Evolutionary conservation across 2,888 invertebrate genomes (phyloP), one percentile per base, ranked within the genome.

Genomic region (Anarsia innoxiella): DNA sequence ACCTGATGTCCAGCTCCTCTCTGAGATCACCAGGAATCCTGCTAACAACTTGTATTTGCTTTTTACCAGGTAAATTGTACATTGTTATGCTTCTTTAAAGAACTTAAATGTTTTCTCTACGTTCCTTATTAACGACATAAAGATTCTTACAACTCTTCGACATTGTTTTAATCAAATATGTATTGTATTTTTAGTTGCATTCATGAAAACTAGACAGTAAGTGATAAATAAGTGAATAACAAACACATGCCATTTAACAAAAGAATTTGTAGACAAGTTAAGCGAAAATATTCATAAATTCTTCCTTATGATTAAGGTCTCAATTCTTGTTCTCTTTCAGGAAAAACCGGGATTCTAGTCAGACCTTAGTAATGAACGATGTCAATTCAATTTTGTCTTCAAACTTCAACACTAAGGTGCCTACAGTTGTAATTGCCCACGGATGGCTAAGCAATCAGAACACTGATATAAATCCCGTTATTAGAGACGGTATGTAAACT

Each of bases 21-120:
- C 59, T 0, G 59, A 61, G 23, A 35, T 65, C 2, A 31, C 35
- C 2, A 62, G 56, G 30, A 57, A 66, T 15, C 57, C 65, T 3
- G 50, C 42, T 1, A 56, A 60, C 28, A 71, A 66, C 32, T 4
- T 33, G 1, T 73, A 68, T 41, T 41, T 57, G 6, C 42, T 73
- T 2, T 71, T 42, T 23, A 73, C 71, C 2, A 63, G 71, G 71
- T 66, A 50, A 19, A 8, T n/a, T n/a, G n/a, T n/a, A n/a, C n/a
- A n/a, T n/a, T n/a, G n/a, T n/a, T n/a, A n/a, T n/a, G n/a, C n/a
- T n/a, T n/a, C n/a, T n/a, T n/a, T n/a, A n/a, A n/a, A n/a, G n/a
- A n/a, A n/a, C n/a, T n/a, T n/a, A n/a, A n/a, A n/a, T n/a, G n/a
- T n/a, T n/a, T n/a, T n/a, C n/a, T n/a, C n/a, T n/a, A n/a, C n/a